Evolutionary conservation across 2,797 vertebrate species (phyloP).

Genomic region (Lagodon rhomboides): DNA sequence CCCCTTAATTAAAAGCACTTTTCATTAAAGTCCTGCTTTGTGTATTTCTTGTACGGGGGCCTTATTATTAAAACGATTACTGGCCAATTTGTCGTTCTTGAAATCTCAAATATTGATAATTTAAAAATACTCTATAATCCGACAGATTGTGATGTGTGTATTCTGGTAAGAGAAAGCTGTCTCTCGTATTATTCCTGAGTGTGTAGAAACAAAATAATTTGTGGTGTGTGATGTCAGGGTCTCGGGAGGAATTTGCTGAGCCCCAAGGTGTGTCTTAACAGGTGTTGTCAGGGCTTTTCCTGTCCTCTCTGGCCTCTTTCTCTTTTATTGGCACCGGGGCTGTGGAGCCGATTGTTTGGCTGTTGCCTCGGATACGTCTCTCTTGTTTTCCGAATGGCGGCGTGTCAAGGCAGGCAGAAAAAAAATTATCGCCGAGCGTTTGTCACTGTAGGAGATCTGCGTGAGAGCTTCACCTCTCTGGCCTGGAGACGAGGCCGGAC

Average conservation of each 20-base stretch:
- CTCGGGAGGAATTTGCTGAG: constrained; percentile 68
- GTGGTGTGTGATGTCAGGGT: constrained; percentile 53
- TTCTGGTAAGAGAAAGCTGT: constrained; percentile 7
- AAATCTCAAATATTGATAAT: not conserved
- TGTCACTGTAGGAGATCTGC: constrained; percentile 37
- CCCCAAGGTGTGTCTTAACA: constrained; percentile 77
- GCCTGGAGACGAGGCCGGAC: constrained; percentile 21
- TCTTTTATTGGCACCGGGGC: constrained; percentile 66
- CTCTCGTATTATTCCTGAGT: constrained; percentile 7
- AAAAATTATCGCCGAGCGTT: constrained; percentile 61
- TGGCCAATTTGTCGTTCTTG: not conserved
- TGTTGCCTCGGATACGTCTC: constrained; percentile 76
- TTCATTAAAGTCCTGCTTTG: too few species aligned
- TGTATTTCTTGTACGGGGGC: too few species aligned
- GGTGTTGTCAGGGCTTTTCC: constrained; percentile 77
- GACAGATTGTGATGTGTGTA: not conserved
- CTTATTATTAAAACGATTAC: not conserved
- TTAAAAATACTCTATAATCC: not conserved
- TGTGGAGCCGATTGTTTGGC: constrained; percentile 73
- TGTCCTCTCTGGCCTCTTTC: constrained; percentile 66
- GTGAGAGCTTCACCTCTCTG: constrained; percentile 38
- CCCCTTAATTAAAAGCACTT: too few species aligned
- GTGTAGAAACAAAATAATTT: constrained; percentile 57
- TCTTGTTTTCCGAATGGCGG: constrained; percentile 78
- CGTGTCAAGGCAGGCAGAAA: constrained; percentile 80